Evolutionary conservation across 2,888 invertebrate species (phyloP), one percentile per base, ranked within the genome.

Genomic region (Chloromyia formosa): DNA sequence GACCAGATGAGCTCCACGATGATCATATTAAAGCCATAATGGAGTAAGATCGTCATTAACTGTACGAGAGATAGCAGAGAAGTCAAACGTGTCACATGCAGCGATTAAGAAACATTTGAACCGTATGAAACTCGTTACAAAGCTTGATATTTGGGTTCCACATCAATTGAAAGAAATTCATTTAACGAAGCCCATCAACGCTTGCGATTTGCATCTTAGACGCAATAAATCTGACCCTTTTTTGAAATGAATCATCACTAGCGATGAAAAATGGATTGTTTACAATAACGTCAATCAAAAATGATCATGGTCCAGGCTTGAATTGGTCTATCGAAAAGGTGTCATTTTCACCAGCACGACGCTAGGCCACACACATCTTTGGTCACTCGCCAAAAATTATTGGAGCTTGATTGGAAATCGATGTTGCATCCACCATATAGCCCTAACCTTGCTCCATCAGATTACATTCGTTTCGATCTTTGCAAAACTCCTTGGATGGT

Each of bases 301-400:
- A 58, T 20, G 58, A 18, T 22, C 58, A 58, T n/a, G n/a, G n/a
- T n/a, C n/a, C n/a, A n/a, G n/a, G n/a, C n/a, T n/a, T n/a, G 20
- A n/a, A 58, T 58, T 18, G 58, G 58, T 58, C 58, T 22, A 58
- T 58, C 20, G 58, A 58, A 58, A 58, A 58, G 58, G 58, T 58
- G 20, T 58, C 58, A 58, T 58, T 58, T 42, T 58, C 20, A 18
- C 20, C 12, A 58, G 20, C 20, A 20, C 58, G 20, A 10, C 5
- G 42, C 12, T 42, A 42, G 42, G 42, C 42, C 42, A 42, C 42
- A 42, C 12, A 42, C 12, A 42, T 5, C 42, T 42, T 42, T 42
- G 12, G 42, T n/a, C n/a, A n/a, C n/a, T n/a, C n/a, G n/a, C n/a
- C 42, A 42, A 42, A 42, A 42, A 42, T 9, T 42, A 42, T 42